phyloP scores from a whole-genome alignment of 2,113 vertebrate genomes.

The Perognathus longimembris region DNA sequence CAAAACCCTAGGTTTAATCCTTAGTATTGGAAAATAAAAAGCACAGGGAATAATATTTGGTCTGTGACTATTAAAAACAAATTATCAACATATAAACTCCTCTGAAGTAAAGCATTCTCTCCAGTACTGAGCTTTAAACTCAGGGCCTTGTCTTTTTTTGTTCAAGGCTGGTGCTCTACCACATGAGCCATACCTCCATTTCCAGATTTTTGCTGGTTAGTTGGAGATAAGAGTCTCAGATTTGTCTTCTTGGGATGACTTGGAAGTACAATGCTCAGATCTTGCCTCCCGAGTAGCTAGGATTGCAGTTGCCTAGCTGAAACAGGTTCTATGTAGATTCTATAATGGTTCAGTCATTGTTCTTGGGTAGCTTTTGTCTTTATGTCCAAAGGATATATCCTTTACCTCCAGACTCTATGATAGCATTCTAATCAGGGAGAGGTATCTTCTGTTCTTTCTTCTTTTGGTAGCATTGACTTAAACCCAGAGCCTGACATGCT shows the following conservation, averaged over 20 bases:
- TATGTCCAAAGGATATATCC: background rate
- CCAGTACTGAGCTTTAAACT: no score
- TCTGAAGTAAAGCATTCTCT: background rate
- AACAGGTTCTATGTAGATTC: background rate
- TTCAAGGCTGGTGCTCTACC: background rate
- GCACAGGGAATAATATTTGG: background rate
- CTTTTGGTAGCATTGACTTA: no score
- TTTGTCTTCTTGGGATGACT: no score
- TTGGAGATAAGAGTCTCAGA: no score
- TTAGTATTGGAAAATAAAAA: background rate
- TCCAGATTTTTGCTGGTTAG: no score
- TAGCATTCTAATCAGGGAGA: background rate
- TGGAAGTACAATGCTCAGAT: no score
- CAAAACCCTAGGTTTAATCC: background rate
- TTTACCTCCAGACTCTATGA: background rate
- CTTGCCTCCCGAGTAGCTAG: no score
- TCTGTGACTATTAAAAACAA: background rate
- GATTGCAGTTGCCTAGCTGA: background rate
- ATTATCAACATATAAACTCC: background rate
- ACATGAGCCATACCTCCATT: no score
- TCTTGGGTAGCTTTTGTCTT: background rate
- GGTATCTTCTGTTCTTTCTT: background rate
- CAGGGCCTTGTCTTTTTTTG: no score
- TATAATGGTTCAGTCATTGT: no score
- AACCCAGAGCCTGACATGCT: no score